These are phyloP conservation scores for Cryptocheilus praepositus DNA, from an alignment of 2,888 invertebrate genomes.

Conservation along the genomic window DNA sequence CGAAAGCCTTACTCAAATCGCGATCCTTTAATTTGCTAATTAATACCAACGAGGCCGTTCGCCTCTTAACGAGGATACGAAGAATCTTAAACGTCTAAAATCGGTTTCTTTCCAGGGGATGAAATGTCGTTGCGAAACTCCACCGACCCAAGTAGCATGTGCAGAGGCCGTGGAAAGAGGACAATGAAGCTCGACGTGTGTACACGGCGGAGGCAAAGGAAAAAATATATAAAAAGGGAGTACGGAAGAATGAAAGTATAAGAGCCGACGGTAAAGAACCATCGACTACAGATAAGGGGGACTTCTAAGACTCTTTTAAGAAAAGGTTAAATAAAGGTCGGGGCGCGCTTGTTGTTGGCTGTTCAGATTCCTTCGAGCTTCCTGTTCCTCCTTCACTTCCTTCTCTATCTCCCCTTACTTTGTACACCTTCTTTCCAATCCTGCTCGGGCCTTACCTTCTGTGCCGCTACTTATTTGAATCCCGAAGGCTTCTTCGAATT, in stretches of 20 bases:
- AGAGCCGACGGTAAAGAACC: conserved; percentile 59
- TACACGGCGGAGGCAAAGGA: conserved; percentile 55
- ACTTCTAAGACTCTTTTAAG: conserved; percentile 66
- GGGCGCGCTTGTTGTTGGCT: conserved; percentile 70
- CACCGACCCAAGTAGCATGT: no score
- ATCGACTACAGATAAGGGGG: conserved; percentile 62
- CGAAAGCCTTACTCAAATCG: conserved; percentile 33
- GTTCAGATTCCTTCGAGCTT: conserved; percentile 72
- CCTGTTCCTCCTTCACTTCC: conserved; percentile 35
- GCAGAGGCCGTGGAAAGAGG: conserved; percentile 14
- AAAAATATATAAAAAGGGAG: conserved; percentile 43
- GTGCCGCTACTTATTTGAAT: conserved; percentile 68
- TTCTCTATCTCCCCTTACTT: conserved; percentile 19
- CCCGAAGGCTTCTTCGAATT: conserved; percentile 59
- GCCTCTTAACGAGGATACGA: conserved; percentile 54
- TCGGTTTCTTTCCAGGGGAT: neutral
- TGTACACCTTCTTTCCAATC: conserved; percentile 8
- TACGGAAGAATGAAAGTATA: conserved; percentile 58
- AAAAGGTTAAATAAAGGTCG: conserved; percentile 71
- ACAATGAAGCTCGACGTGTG: conserved; percentile 58
- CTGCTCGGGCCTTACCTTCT: conserved; percentile 22
- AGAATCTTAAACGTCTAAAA: conserved; percentile 51
- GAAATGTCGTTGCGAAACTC: no score
- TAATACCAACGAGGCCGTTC: conserved; percentile 56
- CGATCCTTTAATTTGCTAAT: conserved; percentile 70